Evolutionary conservation across 2,888 invertebrate species (phyloP).

Genomic region (Pomacea canaliculata): DNA sequence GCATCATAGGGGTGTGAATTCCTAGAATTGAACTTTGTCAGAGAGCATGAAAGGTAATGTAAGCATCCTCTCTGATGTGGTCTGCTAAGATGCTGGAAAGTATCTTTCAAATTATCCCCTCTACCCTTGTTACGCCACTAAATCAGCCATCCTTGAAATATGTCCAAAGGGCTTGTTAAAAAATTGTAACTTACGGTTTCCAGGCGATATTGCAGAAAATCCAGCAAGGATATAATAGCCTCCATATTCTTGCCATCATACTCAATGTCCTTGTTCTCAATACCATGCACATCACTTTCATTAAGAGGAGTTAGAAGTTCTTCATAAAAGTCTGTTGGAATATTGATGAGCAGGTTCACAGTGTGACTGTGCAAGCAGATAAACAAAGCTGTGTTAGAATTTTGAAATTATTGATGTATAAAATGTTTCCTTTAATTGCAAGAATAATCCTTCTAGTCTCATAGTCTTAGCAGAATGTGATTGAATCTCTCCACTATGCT

Average conservation of each 20-base stretch:
- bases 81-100: too few species aligned
- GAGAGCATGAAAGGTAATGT: too few species aligned
- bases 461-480: background rate
- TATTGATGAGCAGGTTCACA: conserved; percentile 85
- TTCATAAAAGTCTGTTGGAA: conserved; percentile 82
- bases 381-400: background rate
- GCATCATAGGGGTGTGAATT: too few species aligned
- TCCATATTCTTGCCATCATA: conserved; percentile 84
- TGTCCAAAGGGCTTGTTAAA: too few species aligned
- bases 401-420: background rate
- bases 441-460: background rate
- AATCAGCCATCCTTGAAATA: too few species aligned
- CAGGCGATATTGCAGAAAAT: conserved; percentile 79
- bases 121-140: too few species aligned
- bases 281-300: conserved; percentile 67
- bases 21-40: too few species aligned
- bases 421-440: background rate
- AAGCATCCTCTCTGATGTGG: too few species aligned
- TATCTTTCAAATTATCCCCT: too few species aligned
- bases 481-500: too few species aligned
- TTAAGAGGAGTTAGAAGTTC: conserved; percentile 77
- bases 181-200: conserved; percentile 70
- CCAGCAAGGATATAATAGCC: conserved; percentile 80
- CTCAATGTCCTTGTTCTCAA: conserved; percentile 70
- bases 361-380: conserved; percentile 77